phyloP scores from a whole-genome alignment of 2,113 vertebrate species.

The Silurus asotus region DNA sequence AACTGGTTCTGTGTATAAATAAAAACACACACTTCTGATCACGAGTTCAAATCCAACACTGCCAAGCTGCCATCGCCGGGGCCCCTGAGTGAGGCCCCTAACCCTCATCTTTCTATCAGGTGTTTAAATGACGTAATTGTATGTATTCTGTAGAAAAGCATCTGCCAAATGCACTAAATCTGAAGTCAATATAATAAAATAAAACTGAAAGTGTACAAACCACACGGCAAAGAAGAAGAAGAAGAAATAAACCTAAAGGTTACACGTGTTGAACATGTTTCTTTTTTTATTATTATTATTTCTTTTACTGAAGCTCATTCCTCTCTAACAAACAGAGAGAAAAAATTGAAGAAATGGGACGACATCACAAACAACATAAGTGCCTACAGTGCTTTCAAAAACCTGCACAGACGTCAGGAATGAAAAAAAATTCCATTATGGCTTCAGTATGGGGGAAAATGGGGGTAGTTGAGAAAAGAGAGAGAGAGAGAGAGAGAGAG shows the following conservation, averaged over 20 bases:
- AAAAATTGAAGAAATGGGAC: background rate
- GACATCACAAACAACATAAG: background rate
- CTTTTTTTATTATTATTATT: background rate
- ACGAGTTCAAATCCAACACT: too few species aligned
- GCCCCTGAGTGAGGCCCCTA: too few species aligned
- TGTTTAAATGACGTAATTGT: too few species aligned
- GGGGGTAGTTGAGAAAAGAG: background rate
- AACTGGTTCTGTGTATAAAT: too few species aligned
- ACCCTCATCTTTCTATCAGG: too few species aligned
- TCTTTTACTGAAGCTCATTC: background rate
- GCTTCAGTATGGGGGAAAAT: background rate
- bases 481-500: background rate
- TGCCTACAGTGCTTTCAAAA: background rate
- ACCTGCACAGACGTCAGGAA: background rate
- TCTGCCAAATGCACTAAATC: too few species aligned
- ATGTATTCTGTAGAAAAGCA: too few species aligned
- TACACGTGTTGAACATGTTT: background rate
- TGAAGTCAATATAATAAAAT: background rate
- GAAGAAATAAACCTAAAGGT: background rate
- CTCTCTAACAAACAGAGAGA: background rate
- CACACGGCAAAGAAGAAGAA: background rate
- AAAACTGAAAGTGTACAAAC: background rate
- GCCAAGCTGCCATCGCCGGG: too few species aligned
- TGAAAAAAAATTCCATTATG: background rate
- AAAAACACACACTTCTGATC: too few species aligned